Evolutionary conservation across 2,113 vertebrate genomes (phyloP), one percentile per base, ranked within the genome.

Genomic region (Rhombomys opimus): DNA sequence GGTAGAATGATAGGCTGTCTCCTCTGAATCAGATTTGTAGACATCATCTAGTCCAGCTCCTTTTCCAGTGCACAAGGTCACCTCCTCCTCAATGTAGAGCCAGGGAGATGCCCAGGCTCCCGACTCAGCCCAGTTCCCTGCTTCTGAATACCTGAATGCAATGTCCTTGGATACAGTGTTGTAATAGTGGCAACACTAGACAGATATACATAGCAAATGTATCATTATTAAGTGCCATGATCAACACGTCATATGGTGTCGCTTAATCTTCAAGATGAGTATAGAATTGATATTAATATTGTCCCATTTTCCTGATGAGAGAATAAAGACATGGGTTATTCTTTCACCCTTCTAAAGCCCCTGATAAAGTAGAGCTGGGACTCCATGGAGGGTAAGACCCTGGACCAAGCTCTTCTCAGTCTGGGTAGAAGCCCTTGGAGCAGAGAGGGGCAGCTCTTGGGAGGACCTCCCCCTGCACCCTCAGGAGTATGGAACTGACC

Each of bases 1-100:
- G 76, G 87, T 86, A 41, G 95, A 96, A 85, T 93, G 57, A 81
- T 77, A 80, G 80, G 86, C 65, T 87, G 85, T 86, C 92, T 72
- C 61, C 63, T 92, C 87, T 59, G 63, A 93, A 35, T 75, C 89
- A 92, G 89, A 93, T 88, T 50, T 5, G 54, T 4, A 82, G 93
- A 81, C 80, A 41, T 90, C 87, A 76, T 89, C 92, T 91, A n/a
- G 0, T 27, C 35, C 25, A 80, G 32, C 63, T 61, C 77, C 50
- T 87, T 91, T 94, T 41, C 77, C 85, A 70, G 25, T 4, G 46
- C 4, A 90, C 87, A 93, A 63, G 95, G 88, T 95, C 61, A 72
- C 77, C 67, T 35, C 67, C 30, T 70, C 14, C 72, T 80, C 72
- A 63, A 27, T 46, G 46, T 90, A 89, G 92, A 87, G 52, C 57